phyloP scores from a whole-genome alignment of 2,888 invertebrate genomes.

The Taenaris catops region DNA sequence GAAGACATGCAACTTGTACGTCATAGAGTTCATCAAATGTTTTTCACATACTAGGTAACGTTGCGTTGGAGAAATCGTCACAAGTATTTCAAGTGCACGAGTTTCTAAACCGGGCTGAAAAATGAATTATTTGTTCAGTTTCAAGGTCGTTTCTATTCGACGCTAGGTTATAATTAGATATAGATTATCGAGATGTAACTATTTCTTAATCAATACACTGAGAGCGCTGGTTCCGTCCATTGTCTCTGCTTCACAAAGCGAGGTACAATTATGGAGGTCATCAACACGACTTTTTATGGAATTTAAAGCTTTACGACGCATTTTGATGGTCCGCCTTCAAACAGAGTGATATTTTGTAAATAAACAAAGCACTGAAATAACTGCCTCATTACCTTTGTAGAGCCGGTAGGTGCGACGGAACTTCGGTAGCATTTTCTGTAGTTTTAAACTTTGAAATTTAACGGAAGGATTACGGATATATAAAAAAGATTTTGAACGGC shows the following conservation, averaged over 20 bases:
- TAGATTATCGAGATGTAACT: slow-evolving; percentile 19
- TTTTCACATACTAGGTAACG: no score
- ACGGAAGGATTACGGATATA: slow-evolving; percentile 31
- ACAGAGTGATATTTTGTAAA: slow-evolving; percentile 80
- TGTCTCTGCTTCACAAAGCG: slow-evolving; percentile 72
- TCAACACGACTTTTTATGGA: slow-evolving; percentile 79
- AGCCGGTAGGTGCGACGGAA: slow-evolving; percentile 61
- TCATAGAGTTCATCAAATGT: no score
- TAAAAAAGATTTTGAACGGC: slow-evolving; percentile 28
- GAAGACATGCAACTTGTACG: no score
- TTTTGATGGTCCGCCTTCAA: slow-evolving; percentile 80
- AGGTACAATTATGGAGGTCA: slow-evolving; percentile 73
- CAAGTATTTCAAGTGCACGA: no score
- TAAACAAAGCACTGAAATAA: slow-evolving; percentile 78
- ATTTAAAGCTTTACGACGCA: slow-evolving; percentile 74
- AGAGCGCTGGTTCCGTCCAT: slow-evolving; percentile 57
- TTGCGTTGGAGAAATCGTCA: no score
- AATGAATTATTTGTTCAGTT: no score
- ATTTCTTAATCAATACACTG: slow-evolving; percentile 55
- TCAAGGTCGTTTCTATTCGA: no score
- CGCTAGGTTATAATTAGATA: no score
- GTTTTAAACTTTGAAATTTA: slow-evolving; percentile 40
- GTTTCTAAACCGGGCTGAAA: no score
- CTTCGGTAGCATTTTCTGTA: slow-evolving; percentile 51
- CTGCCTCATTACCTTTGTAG: slow-evolving; percentile 75